phyloP scores from a whole-genome alignment of 1,140 invertebrate genomes.

The Cotesia typhae region DNA sequence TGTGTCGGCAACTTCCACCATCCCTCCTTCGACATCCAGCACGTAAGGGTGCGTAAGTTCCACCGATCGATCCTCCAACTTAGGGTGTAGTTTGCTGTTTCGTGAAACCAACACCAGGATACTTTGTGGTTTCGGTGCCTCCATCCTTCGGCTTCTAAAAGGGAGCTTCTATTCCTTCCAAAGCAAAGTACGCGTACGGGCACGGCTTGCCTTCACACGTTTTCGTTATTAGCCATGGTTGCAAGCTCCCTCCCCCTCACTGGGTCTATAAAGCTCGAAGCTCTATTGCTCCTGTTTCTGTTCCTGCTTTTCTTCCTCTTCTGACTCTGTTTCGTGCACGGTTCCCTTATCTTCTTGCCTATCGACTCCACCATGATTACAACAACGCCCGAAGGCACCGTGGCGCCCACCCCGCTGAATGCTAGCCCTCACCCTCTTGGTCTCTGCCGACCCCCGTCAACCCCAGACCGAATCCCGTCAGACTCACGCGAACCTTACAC shows the following conservation, averaged over 20 bases:
- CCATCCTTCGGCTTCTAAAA: too few species aligned
- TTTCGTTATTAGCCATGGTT: constrained; percentile 3
- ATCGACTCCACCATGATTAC: neutral
- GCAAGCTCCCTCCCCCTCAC: neutral
- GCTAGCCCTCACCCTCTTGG: too few species aligned
- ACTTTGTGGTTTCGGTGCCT: too few species aligned
- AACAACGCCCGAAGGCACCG: constrained; percentile 11
- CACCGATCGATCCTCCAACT: too few species aligned
- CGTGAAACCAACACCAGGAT: too few species aligned
- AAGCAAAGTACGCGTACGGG: too few species aligned
- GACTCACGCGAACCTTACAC: constrained; percentile 33
- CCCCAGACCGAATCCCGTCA: constrained; percentile 40
- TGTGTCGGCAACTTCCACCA: too few species aligned
- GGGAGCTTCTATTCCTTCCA: too few species aligned
- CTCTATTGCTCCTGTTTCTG: neutral
- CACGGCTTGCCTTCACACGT: too few species aligned
- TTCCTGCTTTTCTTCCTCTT: neutral
- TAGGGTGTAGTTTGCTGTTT: too few species aligned
- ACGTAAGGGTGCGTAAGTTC: too few species aligned
- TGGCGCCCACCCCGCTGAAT: neutral
- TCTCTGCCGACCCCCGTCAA: constrained; percentile 27
- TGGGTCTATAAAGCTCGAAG: neutral
- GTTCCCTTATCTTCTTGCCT: constrained; percentile 14
- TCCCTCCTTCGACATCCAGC: too few species aligned
- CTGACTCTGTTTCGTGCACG: constrained; percentile 6